A percentile compares a stretch with the other conserved stretches of the same genome.
phyloP scores from a whole-genome alignment of 2,888 invertebrate species.

The Netelia inedita region DNA sequence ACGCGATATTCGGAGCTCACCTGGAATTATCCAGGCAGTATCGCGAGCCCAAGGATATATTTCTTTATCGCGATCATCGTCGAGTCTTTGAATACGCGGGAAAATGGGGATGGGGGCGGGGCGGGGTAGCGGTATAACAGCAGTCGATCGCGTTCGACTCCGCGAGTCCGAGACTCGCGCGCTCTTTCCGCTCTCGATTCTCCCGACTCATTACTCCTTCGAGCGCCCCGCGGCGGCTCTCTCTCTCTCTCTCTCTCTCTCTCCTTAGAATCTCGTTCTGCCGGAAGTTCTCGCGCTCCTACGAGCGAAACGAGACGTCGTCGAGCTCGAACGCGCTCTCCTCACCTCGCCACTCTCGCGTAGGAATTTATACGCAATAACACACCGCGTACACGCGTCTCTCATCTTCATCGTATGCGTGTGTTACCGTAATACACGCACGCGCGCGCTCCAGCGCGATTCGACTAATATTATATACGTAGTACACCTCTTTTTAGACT shows the following conservation, averaged over 20 bases:
- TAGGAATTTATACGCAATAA: constrained; percentile 6
- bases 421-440: background rate
- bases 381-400: background rate
- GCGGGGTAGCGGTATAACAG: no score
- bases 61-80: no score
- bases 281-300: constrained; percentile 81
- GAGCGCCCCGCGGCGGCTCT: constrained; percentile 16
- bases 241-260: constrained; percentile 59
- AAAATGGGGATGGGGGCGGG: constrained; percentile 4
- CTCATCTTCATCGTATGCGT: background rate
- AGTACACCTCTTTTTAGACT: no score
- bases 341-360: constrained; percentile 33
- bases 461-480: background rate
- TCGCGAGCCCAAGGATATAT: background rate
- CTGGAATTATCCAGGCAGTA: constrained; percentile 39
- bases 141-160: constrained; percentile 53
- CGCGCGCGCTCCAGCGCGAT: background rate
- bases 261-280: constrained; percentile 73
- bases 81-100: constrained; percentile 14
- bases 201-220: constrained; percentile 71
- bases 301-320: constrained; percentile 77
- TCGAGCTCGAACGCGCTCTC: constrained; percentile 76
- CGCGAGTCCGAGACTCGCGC: constrained; percentile 7
- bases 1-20: constrained; percentile 33
- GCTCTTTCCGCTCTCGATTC: constrained; percentile 77